Evolutionary conservation across 2,888 invertebrate genomes (phyloP), one percentile per base, ranked within the genome.

Genomic region (Catocala fraxini): DNA sequence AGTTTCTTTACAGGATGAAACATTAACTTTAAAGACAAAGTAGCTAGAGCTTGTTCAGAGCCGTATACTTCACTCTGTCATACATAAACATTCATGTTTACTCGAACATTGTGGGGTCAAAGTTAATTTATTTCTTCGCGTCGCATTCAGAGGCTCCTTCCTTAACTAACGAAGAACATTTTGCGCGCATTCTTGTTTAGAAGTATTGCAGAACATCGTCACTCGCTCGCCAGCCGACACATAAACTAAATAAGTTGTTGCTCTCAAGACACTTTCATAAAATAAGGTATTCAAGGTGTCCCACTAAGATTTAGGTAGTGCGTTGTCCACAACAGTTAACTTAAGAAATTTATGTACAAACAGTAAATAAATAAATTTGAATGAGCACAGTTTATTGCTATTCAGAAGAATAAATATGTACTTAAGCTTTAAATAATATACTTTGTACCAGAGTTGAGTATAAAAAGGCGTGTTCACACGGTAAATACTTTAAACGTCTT

Each of bases 41-140:
- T 75, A 74, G 73, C 63, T 67, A 65, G 68, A 71, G 56, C 70
- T 70, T 73, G 68, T 67, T 66, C 62, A 70, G 67, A 45, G 79
- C 79, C 76, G 78, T 89, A 89, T 90, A 88, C 83, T 84, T 68
- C 64, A 65, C 64, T 71, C 72, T 84, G 88, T 85, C 87, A 84
- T 80, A 82, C 87, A 86, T 90, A 89, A 92, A 92, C 78, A 72
- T 79, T 79, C 77, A 80, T 83, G 84, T 91, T 91, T 91, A 89
- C 81, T 77, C 53, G 77, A 66, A 67, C 81, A 79, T 86, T 88
- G 89, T 87, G 75, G 72, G 85, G 87, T 86, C 85, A 82, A 85
- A 86, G 78, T 81, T 88, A 87, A 92, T 91, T 90, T 90, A 89
- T 88, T 82, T 82, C 84, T 76, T 79, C 64, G 76, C 65, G 68